These are phyloP conservation scores for Strix uralensis DNA, from an alignment of 2,113 vertebrate species.

Conservation along the genomic window DNA sequence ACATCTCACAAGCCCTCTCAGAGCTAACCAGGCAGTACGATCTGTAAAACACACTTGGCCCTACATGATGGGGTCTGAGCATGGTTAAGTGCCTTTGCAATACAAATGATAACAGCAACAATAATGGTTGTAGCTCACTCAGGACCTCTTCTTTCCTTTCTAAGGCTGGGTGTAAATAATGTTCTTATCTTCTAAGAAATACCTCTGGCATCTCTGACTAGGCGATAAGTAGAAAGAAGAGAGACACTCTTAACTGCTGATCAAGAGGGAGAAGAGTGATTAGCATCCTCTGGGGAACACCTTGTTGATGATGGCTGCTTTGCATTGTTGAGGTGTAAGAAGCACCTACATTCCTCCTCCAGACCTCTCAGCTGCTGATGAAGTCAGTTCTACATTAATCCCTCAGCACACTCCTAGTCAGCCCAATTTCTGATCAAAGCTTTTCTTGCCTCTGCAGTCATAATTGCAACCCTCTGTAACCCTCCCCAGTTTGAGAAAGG, in stretches of 20 bases:
- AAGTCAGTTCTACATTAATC: constrained; percentile 52
- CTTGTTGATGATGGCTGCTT: constrained; percentile 52
- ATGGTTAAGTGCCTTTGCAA: not conserved
- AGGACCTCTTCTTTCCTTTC: constrained; percentile 19
- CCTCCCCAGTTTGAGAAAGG: not conserved
- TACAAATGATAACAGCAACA: constrained; percentile 19
- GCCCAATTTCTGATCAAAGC: constrained; percentile 42
- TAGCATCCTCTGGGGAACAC: constrained; percentile 61
- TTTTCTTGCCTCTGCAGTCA: not conserved
- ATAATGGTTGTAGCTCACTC: not conserved
- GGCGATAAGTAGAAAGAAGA: constrained; percentile 55
- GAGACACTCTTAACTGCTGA: constrained; percentile 56
- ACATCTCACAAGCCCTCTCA: not conserved
- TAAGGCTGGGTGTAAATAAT: constrained; percentile 14
- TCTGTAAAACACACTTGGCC: not conserved
- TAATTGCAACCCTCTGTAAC: not conserved
- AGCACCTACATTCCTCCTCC: constrained; percentile 53
- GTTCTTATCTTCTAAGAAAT: constrained; percentile 56
- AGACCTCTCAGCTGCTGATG: constrained; percentile 41
- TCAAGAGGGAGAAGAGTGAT: constrained; percentile 51
- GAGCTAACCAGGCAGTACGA: not conserved
- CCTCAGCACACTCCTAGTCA: not conserved
- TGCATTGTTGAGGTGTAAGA: constrained; percentile 60
- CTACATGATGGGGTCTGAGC: not conserved
- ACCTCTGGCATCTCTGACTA: constrained; percentile 47